Evolutionary conservation across 2,797 vertebrate species (phyloP).

Genomic region (Toxotes lorentzi): DNA sequence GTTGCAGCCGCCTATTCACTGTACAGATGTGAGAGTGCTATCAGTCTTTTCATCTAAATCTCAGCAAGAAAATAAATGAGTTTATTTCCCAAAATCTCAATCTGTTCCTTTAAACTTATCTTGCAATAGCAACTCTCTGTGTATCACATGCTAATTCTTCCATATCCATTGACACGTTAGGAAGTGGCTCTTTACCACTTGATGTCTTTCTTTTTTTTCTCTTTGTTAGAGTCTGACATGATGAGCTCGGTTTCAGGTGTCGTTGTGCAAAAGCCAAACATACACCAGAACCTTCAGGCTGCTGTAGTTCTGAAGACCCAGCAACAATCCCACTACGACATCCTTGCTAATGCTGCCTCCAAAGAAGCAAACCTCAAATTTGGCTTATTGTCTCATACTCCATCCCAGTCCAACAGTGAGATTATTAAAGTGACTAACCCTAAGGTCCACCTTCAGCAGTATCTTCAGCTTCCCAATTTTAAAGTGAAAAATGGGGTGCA

Average conservation of each 20-base stretch:
- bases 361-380: conserved; percentile 55
- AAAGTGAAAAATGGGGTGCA: conserved; percentile 21
- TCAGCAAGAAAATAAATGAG: no score
- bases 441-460: conserved; percentile 15
- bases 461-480: background rate
- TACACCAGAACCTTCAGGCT: conserved; percentile 37
- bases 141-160: no score
- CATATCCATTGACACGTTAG: background rate
- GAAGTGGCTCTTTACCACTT: background rate
- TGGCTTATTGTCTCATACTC: conserved; percentile 4
- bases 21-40: no score
- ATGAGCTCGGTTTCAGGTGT: conserved; percentile 63
- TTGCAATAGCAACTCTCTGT: background rate
- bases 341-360: conserved; percentile 12
- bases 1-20: no score
- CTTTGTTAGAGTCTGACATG: conserved; percentile 71
- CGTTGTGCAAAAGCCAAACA: conserved; percentile 21
- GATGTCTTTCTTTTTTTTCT: conserved; percentile 25
- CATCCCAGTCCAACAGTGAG: conserved; percentile 24
- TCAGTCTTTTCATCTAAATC: no score
- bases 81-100: no score
- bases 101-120: conserved; percentile 2
- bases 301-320: conserved; percentile 45
- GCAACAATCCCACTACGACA: conserved; percentile 42
- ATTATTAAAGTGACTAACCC: conserved; percentile 10